Evolutionary conservation across 1,140 invertebrate genomes (phyloP).

Genomic region (Leptinotarsa texana): DNA sequence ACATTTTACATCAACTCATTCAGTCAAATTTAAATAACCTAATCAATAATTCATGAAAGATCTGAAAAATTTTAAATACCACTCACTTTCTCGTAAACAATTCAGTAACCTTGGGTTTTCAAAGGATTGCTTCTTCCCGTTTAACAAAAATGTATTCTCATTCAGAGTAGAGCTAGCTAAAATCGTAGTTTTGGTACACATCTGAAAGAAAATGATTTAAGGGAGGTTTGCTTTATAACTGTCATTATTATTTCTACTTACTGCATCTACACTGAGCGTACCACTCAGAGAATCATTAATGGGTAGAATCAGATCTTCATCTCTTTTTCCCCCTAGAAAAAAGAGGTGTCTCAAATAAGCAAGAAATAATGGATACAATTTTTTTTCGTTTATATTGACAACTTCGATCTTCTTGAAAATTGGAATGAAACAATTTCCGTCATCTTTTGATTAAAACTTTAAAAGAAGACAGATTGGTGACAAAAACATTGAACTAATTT

Average conservation of each 20-base stretch:
- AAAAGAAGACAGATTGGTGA: no score
- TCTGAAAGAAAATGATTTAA: slow-evolving; percentile 57
- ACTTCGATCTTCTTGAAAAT: no score
- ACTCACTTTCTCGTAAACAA: slow-evolving; percentile 75
- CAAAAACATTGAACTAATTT: no score
- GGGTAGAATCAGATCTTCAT: slow-evolving; percentile 93
- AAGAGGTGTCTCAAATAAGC: slow-evolving; percentile 17
- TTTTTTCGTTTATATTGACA: neutral
- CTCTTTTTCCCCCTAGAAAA: slow-evolving; percentile 89
- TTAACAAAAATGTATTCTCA: slow-evolving; percentile 86
- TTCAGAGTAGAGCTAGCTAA: slow-evolving; percentile 71
- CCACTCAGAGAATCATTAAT: slow-evolving; percentile 95
- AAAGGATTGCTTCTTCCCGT: slow-evolving; percentile 79
- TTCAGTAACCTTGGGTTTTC: slow-evolving; percentile 74
- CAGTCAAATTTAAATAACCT: neutral
- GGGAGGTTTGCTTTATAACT: neutral
- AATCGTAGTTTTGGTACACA: slow-evolving; percentile 90
- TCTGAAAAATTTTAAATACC: slow-evolving; percentile 3
- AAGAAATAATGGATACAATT: no score
- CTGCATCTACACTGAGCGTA: slow-evolving; percentile 82
- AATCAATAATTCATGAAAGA: slow-evolving; percentile 15
- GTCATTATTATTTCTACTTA: slow-evolving; percentile 54
- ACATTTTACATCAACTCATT: no score
- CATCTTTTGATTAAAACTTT: no score
- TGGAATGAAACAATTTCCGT: no score